Percentiles rank a stretch among this genome's conserved stretches.
phyloP scores from a whole-genome alignment of 2,888 invertebrate genomes.

The Oxyscelio sp. region DNA sequence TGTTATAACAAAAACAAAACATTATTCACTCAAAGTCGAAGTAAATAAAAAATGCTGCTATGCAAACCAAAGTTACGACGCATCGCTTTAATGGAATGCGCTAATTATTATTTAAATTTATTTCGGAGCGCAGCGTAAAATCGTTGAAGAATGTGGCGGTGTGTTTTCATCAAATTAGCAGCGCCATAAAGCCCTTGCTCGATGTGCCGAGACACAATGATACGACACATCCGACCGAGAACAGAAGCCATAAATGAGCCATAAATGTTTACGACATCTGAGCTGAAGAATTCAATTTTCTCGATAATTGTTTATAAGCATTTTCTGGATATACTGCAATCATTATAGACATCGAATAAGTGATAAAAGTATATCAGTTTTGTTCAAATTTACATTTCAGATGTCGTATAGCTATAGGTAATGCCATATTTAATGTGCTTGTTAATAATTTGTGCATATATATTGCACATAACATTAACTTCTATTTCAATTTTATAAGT shows the following conservation, averaged over 20 bases:
- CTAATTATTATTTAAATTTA: constrained; percentile 56
- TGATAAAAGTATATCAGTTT: no score
- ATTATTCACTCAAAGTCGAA: no score
- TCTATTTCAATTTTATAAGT: no score
- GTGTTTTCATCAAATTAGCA: constrained; percentile 77
- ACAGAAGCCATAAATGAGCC: constrained; percentile 66
- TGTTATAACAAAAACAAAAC: no score
- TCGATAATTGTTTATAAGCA: constrained; percentile 29
- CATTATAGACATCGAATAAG: background rate
- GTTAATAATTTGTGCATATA: no score
- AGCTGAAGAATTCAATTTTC: constrained; percentile 48
- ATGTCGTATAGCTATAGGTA: no score
- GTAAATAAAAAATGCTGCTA: no score
- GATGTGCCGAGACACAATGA: constrained; percentile 42
- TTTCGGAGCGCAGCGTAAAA: constrained; percentile 52
- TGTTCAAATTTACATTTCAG: no score
- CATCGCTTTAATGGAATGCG: constrained; percentile 21
- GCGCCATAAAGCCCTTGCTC: constrained; percentile 69
- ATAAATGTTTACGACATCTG: constrained; percentile 51
- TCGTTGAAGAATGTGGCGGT: constrained; percentile 63
- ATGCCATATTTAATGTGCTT: no score
- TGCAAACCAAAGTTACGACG: constrained; percentile 41
- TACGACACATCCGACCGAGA: constrained; percentile 42
- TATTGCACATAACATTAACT: no score
- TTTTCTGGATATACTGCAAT: background rate